Percentiles rank a stretch among this genome's conserved stretches.
Evolutionary conservation across 2,113 vertebrate species (phyloP).

Genomic region (Donacobius atricapilla): DNA sequence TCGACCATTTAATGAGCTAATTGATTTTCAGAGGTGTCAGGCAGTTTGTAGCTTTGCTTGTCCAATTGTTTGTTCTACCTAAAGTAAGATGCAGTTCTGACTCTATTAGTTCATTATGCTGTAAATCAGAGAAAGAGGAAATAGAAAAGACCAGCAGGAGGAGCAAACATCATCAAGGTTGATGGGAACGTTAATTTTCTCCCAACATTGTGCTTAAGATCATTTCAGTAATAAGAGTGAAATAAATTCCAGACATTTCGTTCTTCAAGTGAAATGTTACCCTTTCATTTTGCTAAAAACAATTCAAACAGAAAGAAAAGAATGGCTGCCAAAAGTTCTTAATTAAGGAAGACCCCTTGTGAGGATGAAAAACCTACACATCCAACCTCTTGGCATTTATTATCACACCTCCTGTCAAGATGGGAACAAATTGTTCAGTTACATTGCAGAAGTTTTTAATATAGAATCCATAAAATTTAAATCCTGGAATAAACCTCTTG

Average conservation of each 20-base stretch:
- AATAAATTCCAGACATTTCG: neutral
- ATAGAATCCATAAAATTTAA: neutral
- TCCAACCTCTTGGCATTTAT: neutral
- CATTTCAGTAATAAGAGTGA: neutral
- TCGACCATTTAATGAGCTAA: neutral
- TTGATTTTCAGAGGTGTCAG: neutral
- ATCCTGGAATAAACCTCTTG: constrained; percentile 3
- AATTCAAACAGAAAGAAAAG: neutral
- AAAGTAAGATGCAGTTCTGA: neutral
- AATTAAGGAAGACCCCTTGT: neutral
- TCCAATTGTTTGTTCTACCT: neutral
- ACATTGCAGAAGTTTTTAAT: neutral
- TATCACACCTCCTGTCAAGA: neutral
- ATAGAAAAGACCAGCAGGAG: neutral
- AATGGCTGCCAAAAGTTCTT: constrained; percentile 1
- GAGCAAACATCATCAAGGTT: neutral
- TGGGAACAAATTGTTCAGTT: neutral
- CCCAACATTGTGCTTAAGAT: neutral
- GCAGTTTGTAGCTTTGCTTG: neutral
- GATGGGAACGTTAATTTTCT: neutral
- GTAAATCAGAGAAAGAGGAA: constrained; percentile 24
- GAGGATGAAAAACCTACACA: neutral
- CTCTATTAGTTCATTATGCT: neutral
- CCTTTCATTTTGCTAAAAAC: neutral
- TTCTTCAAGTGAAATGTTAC: neutral